Base-by-base conservation (phyloP, 2,113 vertebrate genomes). In the Mellivora capensis region DNA sequence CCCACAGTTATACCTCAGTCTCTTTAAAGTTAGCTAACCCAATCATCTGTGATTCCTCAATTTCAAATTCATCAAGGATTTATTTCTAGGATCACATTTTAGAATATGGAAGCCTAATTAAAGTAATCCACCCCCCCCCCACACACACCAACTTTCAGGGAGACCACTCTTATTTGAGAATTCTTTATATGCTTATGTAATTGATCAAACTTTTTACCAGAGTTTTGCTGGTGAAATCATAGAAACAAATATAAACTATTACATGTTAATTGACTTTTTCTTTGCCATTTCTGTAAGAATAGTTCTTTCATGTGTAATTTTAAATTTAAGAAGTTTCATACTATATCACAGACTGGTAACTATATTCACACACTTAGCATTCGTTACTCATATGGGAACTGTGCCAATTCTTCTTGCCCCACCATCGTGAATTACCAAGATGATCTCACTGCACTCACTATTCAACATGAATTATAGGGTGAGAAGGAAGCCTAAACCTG, bases 391-490 rank as follows among this genome's bases (percentile, higher is more conserved):
- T 34, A 39, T 62, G 49, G 34, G n/a, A 80, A 86, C 31, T 44
- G 44, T 59, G 80, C 34, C 61, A 79, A 25, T 87, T 79, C 47
- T 85, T 86, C 64, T 84, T 1, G 9, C 39, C 47, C 37, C 27
- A 77, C 20, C 18, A 8, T 47, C 91, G 61, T 76, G 71, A 87
- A 91, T 96, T 83, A 57, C 71, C 69, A 49, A 37, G 86, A 91
- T 90, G 81, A 96, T 61, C 25, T 97, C 81, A 96, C 42, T 18
- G 7, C 76, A 59, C 31, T 82, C 49, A 54, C n/a, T 25, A 25
- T 93, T 90, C 95, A 93, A n/a, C n/a, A 42, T 7, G 59, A 94
- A 54, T 84, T 84, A 69, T 27, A 81, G 76, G 61, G n/a, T 80
- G 29, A 92, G 80, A 74, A 82, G 6, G 31, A 91, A 92, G 69